Conservation (phyloP, 2,113 vertebrate genomes). For the Brachypteracias leptosomus region DNA sequence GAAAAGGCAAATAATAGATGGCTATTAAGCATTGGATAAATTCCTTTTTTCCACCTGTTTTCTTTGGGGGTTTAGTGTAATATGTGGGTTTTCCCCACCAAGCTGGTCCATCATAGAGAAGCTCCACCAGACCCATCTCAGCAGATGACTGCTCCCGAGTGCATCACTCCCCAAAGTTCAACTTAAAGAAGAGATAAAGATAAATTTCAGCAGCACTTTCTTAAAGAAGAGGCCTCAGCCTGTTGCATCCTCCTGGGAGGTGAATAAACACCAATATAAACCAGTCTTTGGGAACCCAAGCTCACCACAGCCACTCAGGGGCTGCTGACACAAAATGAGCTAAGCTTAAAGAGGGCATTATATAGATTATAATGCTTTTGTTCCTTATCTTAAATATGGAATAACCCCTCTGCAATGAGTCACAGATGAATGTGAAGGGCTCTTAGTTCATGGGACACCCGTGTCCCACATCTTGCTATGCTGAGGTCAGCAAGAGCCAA, state of each 20-base stretch:
- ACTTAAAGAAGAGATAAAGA: background rate
- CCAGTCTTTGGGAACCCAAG: background rate
- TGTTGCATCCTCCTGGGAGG: background rate
- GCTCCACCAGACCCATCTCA: background rate
- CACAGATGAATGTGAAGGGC: background rate
- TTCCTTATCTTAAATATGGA: background rate
- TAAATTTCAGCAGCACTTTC: background rate
- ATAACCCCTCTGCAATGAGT: background rate
- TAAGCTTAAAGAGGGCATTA: background rate
- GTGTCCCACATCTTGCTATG: fast-evolving
- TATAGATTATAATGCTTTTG: background rate
- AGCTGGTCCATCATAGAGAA: background rate
- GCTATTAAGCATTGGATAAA: background rate
- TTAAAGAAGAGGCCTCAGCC: background rate
- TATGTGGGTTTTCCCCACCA: background rate
- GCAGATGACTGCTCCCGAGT: background rate
- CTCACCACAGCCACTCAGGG: fast-evolving
- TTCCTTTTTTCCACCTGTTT: background rate
- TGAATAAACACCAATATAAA: background rate
- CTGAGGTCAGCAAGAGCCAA: background rate
- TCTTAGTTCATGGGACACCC: background rate
- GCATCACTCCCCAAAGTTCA: background rate
- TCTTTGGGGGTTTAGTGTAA: background rate
- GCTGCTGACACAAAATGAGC: background rate
- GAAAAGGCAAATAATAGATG: background rate